Conservation (phyloP, 2,113 vertebrate species). For the Callionymus lyra region DNA sequence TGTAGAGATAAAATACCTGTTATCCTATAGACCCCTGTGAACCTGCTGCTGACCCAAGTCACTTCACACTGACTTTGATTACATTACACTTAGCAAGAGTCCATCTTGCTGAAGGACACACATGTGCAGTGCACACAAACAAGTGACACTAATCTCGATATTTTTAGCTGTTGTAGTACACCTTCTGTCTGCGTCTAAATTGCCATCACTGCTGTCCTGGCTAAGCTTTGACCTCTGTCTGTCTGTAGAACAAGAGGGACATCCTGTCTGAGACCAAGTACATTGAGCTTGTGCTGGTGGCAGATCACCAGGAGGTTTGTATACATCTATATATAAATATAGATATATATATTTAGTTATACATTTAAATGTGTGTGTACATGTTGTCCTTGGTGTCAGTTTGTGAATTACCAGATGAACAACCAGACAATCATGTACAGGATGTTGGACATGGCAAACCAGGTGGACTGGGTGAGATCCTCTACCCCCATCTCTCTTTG, state of each 20-base stretch:
- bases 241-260: constrained; percentile 63
- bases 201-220: not conserved
- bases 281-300: constrained; percentile 88
- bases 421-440: constrained; percentile 69
- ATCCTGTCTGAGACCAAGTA: constrained; percentile 71
- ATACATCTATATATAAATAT: too few relatives aligned
- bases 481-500: not conserved
- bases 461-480: constrained; percentile 80
- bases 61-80: too few relatives aligned
- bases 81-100: too few relatives aligned
- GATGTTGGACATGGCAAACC: constrained; percentile 78
- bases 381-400: constrained; percentile 51
- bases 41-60: too few relatives aligned
- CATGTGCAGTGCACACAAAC: too few relatives aligned
- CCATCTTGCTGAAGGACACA: too few relatives aligned
- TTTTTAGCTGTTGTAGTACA: too few relatives aligned
- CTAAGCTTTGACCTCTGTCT: not conserved
- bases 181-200: too few relatives aligned
- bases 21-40: too few relatives aligned
- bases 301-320: constrained; percentile 78
- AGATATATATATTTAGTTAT: too few relatives aligned
- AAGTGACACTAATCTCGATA: too few relatives aligned
- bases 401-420: constrained; percentile 64
- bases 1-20: too few relatives aligned
- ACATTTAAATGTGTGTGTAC: not conserved